Evolutionary conservation across 2,797 vertebrate species (phyloP), one percentile per base, ranked within the genome.

Genomic region (Holocentrus rufus): DNA sequence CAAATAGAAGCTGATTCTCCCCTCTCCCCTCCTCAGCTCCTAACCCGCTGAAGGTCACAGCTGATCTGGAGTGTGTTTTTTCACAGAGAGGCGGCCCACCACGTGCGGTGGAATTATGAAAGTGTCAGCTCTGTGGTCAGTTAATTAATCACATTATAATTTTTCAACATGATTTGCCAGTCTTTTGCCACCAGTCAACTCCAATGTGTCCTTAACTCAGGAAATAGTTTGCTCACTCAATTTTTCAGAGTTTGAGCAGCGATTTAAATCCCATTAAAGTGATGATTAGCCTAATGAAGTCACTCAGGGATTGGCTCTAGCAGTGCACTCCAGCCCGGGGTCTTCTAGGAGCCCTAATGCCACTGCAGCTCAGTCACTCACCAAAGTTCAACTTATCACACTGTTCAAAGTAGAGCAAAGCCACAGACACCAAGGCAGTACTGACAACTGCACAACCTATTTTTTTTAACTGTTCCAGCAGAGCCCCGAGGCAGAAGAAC

Each of bases 231-330:
- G 65, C 71, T 78, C 66, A 39, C 73, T 81, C 57, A 65, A 70
- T 82, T 87, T 87, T 79, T 79, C 77, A 83, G 74, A 72, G 78
- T 80, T 72, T 73, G 75, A 86, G 59, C 69, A 82, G 76, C 53
- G 47, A 87, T 90, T 87, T 79, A 83, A 86, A 88, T 80, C 72
- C 79, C 79, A 87, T 88, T 82, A 87, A 85, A 76, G 61, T 73
- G 69, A 77, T 84, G 72, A 88, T 87, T 76, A 87, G 80, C 58
- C 77, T 87, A 87, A 90, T 88, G 73, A 88, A 85, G 88, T 76
- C 81, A 79, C 80, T 61, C 69, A 81, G 76, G 84, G 72, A 65
- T 62, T 27, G 80, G 73, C 58, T 63, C 18, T 31, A 39, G 14
- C 64, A 42, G 72, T 65, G 67, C 20, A 22, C 11, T 69, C 76